Evolutionary conservation across 2,888 invertebrate genomes (phyloP).

Genomic region (Iphiclides podalirius): DNA sequence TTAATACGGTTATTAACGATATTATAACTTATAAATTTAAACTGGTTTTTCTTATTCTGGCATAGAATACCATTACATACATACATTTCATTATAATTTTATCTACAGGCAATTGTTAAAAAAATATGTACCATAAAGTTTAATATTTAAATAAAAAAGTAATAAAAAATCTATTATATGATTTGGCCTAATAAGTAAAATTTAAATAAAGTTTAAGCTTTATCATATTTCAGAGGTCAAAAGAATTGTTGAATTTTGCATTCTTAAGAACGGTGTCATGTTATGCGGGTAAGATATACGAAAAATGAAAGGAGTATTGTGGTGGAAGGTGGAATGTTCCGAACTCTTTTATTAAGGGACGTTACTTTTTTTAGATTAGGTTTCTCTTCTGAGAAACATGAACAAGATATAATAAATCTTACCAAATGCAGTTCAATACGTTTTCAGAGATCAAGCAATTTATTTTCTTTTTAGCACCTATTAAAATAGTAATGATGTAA

Average conservation of each 20-base stretch:
- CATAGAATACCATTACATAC: too few species aligned
- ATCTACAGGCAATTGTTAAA: too few species aligned
- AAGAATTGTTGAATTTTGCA: not conserved
- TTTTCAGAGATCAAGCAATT: not conserved
- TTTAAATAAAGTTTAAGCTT: conserved; percentile 1
- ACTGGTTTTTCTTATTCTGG: too few species aligned
- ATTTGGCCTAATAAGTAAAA: not conserved
- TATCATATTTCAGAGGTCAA: conserved; percentile 3
- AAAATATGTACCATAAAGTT: too few species aligned
- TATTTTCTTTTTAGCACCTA: not conserved
- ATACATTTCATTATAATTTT: too few species aligned
- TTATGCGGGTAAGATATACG: conserved; percentile 17
- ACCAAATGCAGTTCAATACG: not conserved
- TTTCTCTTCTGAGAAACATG: conserved; percentile 18
- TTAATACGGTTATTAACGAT: too few species aligned
- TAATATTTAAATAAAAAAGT: not conserved
- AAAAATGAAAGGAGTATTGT: conserved; percentile 18
- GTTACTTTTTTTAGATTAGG: conserved; percentile 18
- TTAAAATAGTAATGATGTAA: too few species aligned
- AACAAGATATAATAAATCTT: conserved; percentile 7
- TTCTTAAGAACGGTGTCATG: conserved; percentile 6
- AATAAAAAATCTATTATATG: not conserved
- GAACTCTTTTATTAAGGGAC: conserved; percentile 16
- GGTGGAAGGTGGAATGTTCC: conserved; percentile 2
- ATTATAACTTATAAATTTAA: too few species aligned